These are phyloP conservation scores for Sclerurus mexicanus DNA, from an alignment of 2,113 vertebrate genomes.

Conservation along the genomic window DNA sequence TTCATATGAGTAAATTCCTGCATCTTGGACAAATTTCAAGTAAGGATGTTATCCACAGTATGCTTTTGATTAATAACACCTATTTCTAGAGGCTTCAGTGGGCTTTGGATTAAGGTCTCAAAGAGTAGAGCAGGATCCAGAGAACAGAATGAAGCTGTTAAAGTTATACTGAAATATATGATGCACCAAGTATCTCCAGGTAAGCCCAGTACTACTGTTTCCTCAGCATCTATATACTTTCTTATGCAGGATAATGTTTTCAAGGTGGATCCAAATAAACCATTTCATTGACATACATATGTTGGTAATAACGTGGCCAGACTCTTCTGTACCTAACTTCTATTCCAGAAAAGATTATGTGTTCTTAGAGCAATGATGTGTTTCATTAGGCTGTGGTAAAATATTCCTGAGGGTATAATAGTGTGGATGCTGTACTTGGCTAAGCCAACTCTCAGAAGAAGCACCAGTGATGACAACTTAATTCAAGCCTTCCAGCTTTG, in stretches of 20 bases:
- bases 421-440: background rate
- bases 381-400: slow-evolving; percentile 11
- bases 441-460: background rate
- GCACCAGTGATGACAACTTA: background rate
- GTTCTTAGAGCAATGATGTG: background rate
- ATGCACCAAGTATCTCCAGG: background rate
- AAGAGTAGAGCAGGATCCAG: background rate
- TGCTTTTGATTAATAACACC: background rate
- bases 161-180: background rate
- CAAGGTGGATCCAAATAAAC: background rate
- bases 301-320: background rate
- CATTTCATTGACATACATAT: background rate
- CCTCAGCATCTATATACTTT: background rate
- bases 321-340: background rate
- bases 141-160: background rate
- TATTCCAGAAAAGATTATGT: background rate
- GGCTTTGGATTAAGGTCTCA: background rate
- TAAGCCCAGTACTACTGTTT: background rate
- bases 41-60: background rate
- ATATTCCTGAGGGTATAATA: background rate
- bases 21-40: background rate
- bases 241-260: background rate
- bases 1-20: slow-evolving; percentile 11
- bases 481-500: background rate
- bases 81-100: background rate